Evolutionary conservation across 2,113 vertebrate species (phyloP), one percentile per base, ranked within the genome.

Genomic region (Pygoscelis adeliae): DNA sequence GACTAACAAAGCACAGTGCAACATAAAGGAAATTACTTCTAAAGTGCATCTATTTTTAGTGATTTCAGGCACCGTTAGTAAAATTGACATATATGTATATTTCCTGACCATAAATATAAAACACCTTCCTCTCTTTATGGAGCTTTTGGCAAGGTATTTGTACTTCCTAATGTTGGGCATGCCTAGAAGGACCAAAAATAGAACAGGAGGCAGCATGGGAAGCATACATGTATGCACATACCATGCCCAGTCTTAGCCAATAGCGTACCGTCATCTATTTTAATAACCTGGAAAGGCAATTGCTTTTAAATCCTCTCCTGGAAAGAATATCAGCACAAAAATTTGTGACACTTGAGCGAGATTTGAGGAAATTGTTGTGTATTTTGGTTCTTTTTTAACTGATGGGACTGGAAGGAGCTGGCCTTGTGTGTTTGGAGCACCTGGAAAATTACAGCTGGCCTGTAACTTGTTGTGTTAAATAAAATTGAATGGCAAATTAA

Each of bases 221-320:
- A 93, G 50, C 83, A 56, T 63, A 70, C 22, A 26, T 90, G 83
- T 92, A 32, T 93, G 71, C 62, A 94, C 67, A 81, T 78, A 74
- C 59, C 56, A 11, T 93, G 80, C 74, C 53, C 47, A 52, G 34
- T 30, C 67, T 58, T 44, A 90, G 85, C 90, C 92, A 94, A 19
- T 77, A 61, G 36, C 38, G 55, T 65, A 9, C 72, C 78, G 55
- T 52, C 69, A 61, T 92, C 53, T 86, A 9, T 74, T 88, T 81
- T 95, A 92, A 90, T 89, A 89, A 89, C 55, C 59, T 94, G 87
- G 88, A 86, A 80, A 92, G 55, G 71, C 90, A 81, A 36, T 47
- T 93, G 72, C 83, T 92, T 92, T 93, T 86, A 92, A 97, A 94
- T 92, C 69, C 76, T 50, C 40, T 88, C 26, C 80, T 94, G 94